Conservation (phyloP, 2,113 vertebrate genomes). For the Cynoglossus semilaevis region DNA sequence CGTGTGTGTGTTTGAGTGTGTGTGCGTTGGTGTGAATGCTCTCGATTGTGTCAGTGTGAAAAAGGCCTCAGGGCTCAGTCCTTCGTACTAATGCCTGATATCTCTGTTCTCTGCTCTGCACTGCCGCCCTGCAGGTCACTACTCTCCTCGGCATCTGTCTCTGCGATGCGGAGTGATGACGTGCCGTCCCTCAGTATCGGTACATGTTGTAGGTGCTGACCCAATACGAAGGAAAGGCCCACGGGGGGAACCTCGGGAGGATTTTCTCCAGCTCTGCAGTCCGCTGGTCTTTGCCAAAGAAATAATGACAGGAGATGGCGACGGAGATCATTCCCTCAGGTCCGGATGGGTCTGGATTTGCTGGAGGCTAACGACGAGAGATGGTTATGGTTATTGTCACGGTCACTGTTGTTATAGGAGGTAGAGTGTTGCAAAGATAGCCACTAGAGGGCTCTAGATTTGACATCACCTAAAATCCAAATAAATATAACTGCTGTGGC, state of each 20-base stretch:
- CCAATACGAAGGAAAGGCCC: conserved; percentile 91
- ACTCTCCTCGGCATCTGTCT: conserved; percentile 14
- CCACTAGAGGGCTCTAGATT: no score
- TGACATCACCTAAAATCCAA: no score
- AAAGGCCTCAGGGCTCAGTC: conserved; percentile 38
- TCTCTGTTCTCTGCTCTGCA: conserved; percentile 4
- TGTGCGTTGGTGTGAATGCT: not conserved
- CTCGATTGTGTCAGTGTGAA: conserved; percentile 36
- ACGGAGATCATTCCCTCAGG: conserved; percentile 83
- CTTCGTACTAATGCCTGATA: conserved; percentile 18
- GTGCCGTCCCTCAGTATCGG: conserved; percentile 68
- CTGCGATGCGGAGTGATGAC: not conserved
- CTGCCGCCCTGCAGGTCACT: not conserved
- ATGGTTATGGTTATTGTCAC: no score
- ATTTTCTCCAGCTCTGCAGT: conserved; percentile 80
- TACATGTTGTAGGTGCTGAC: conserved; percentile 91
- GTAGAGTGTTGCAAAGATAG: no score
- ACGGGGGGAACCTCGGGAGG: conserved; percentile 82
- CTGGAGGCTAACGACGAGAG: conserved; percentile 57
- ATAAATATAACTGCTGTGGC: no score
- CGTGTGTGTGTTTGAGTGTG: conserved; percentile 14
- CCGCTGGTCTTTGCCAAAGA: conserved; percentile 84
- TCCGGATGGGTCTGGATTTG: conserved; percentile 70
- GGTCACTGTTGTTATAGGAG: no score
- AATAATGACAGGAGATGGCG: conserved; percentile 87